Evolutionary conservation across 2,113 vertebrate species (phyloP).

Genomic region (Pachycephala philippinensis): DNA sequence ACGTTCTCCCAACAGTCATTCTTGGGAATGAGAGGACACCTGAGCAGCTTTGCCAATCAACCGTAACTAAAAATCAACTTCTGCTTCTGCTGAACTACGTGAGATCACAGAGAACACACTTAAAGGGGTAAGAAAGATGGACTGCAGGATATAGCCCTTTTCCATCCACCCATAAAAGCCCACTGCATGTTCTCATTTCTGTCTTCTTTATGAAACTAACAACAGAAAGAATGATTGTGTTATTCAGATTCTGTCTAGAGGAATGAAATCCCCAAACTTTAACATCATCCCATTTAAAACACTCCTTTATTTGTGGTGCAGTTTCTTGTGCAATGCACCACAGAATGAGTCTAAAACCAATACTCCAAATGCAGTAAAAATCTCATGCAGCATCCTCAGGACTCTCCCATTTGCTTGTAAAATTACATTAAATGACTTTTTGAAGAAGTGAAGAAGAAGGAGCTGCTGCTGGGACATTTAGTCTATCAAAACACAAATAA

Average conservation of each 20-base stretch:
- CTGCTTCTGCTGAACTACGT: background rate
- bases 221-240: background rate
- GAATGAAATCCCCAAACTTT: background rate
- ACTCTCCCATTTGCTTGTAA: constrained; percentile 7
- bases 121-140: background rate
- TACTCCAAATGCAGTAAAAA: constrained; percentile 1
- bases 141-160: background rate
- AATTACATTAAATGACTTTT: constrained; percentile 58
- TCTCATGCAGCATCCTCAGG: background rate
- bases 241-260: background rate
- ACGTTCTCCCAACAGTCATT: background rate
- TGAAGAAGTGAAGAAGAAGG: constrained; percentile 40
- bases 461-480: constrained; percentile 53
- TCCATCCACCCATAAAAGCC: background rate
- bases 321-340: background rate
- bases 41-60: accelerated
- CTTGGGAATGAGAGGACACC: background rate
- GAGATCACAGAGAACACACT: background rate
- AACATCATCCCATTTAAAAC: background rate
- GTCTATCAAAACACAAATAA: constrained; percentile 71
- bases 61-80: background rate
- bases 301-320: background rate
- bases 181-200: background rate
- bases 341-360: background rate
- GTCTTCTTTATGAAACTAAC: background rate